Evolutionary conservation across 2,888 invertebrate genomes (phyloP).

Genomic region (Galerucella pusilla): DNA sequence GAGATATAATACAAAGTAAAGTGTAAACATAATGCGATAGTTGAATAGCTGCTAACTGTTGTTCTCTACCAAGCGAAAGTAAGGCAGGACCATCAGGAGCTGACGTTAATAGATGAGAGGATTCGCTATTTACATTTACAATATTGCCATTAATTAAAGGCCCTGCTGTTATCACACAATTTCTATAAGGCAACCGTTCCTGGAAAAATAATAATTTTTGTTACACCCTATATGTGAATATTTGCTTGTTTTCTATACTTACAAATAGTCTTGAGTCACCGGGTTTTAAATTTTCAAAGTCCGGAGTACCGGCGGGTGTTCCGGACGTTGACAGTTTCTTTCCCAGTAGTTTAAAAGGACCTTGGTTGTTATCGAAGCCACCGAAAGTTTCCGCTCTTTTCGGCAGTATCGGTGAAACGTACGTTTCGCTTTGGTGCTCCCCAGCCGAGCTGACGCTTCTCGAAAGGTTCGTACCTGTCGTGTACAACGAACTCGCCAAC

Average conservation of each 20-base stretch:
- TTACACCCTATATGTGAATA: too few relatives aligned
- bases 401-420: conserved; percentile 87
- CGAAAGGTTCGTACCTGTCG: conserved; percentile 82
- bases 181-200: conserved; percentile 67
- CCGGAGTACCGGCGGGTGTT: conserved; percentile 60
- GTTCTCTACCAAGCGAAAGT: conserved; percentile 69
- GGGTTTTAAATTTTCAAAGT: conserved; percentile 63
- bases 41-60: conserved; percentile 81
- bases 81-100: conserved; percentile 65
- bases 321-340: conserved; percentile 61
- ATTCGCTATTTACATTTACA: conserved; percentile 47
- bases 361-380: conserved; percentile 81
- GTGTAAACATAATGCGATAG: conserved; percentile 90
- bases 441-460: conserved; percentile 95
- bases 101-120: conserved; percentile 40
- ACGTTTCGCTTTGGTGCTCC: conserved; percentile 88
- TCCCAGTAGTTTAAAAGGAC: conserved; percentile 59
- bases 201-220: conserved; percentile 49
- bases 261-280: conserved; percentile 64
- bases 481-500: conserved; percentile 79
- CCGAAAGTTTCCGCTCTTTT: conserved; percentile 96
- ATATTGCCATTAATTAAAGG: conserved; percentile 63
- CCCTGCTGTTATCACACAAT: conserved; percentile 66
- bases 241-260: conserved; percentile 47
- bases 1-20: conserved; percentile 86